A percentile compares a stretch with the other conserved stretches of the same genome.
Evolutionary conservation across 2,113 vertebrate genomes (phyloP).

Genomic region (Hippocampus mohnikei): DNA sequence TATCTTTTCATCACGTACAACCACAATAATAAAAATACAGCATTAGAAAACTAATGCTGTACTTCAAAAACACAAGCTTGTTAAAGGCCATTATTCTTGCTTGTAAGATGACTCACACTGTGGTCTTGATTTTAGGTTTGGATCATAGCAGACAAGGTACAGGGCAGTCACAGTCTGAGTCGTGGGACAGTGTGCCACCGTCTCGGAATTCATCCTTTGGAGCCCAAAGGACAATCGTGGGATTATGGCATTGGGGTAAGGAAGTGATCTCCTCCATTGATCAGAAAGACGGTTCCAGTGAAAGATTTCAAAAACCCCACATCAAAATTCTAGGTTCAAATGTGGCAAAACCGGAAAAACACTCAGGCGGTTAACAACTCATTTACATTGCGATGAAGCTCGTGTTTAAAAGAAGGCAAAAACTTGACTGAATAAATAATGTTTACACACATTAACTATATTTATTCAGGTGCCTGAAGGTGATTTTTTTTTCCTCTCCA

Average conservation of each 20-base stretch:
- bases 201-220: constrained; percentile 79
- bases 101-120: background rate
- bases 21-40: background rate
- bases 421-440: background rate
- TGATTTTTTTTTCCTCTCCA: background rate
- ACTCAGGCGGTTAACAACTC: background rate
- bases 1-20: background rate
- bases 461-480: background rate
- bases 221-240: constrained; percentile 87
- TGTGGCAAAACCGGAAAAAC: background rate
- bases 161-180: constrained; percentile 92
- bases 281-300: background rate
- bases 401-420: background rate
- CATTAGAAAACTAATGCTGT: background rate
- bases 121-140: constrained; percentile 77
- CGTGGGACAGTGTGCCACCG: constrained; percentile 91
- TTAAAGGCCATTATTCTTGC: background rate
- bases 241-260: constrained; percentile 97
- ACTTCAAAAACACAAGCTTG: background rate
- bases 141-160: constrained; percentile 96
- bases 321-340: background rate
- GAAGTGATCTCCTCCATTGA: background rate
- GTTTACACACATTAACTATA: background rate
- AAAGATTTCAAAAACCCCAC: background rate
- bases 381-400: background rate